Base-by-base conservation (phyloP, 2,113 vertebrate species). In the Apodemus sylvaticus region DNA sequence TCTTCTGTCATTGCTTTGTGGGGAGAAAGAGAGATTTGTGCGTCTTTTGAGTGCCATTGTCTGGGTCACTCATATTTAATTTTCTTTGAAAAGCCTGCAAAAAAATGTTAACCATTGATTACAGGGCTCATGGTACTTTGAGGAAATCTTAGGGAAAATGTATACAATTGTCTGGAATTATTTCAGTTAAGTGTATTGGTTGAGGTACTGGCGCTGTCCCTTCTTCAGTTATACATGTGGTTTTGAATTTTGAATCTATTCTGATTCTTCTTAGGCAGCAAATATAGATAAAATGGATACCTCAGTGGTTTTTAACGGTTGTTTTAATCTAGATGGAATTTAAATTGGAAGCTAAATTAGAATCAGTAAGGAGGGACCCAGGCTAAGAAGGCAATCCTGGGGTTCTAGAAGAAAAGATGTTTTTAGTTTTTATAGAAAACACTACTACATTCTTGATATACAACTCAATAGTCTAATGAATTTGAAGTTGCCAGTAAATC, bases 111-210 rank as follows among this genome's bases (percentile, higher is more conserved):
- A 16, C n/a, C 66, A 0, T 5, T 14, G 22, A 11, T 34, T 8
- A 19, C 1, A 1, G 1, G 8, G 34, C 12, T 71, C 1, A 0
- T 8, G 20, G 5, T 1, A 39, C 7, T n/a, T 42, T 34, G 4
- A 22, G 31, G 0, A 74, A 74, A 87, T 89, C 51, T 88, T 71
- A 12, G 51, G 29, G 26, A 39, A 73, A 73, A 31, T 73, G 9
- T 73, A 29, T 73, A 10, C 11, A 2, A 17, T 73, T 55, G 24
- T 42, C 48, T 71, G 24, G 51, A 73, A 39, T 71, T 73, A 31
- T 58, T 88, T 73, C 68, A 88, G 36, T 74, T 39, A 73, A 71
- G 42, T 14, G 20, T n/a, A 24, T 5, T 31, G 8, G 19, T 39
- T 31, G 62, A 4, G 1, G 2, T 14, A 0, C 17, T 12, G 39